These are phyloP conservation scores for Leptopilina syphax DNA, from an alignment of 2,888 invertebrate species.

Conservation along the genomic window DNA sequence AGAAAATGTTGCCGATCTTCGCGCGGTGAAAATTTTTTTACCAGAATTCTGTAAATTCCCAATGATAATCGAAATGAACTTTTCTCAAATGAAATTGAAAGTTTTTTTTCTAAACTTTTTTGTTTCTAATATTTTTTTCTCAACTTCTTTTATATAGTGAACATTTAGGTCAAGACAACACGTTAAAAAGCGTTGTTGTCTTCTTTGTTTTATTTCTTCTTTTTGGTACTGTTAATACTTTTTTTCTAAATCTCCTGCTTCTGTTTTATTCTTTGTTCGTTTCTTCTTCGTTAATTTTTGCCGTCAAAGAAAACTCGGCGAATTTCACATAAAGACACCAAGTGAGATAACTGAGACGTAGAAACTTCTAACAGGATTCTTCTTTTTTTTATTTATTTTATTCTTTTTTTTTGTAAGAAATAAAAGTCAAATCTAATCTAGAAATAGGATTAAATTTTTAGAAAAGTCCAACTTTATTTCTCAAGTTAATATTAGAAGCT, in stretches of 20 bases:
- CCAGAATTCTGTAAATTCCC: too few relatives aligned
- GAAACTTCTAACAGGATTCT: background rate
- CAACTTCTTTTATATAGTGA: conserved; percentile 44
- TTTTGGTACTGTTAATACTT: background rate
- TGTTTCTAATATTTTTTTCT: conserved; percentile 42
- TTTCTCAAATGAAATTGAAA: too few relatives aligned
- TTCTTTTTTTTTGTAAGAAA: background rate
- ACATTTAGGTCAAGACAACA: conserved; percentile 53
- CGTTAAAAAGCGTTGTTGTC: conserved; percentile 1
- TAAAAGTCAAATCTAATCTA: conserved; percentile 18
- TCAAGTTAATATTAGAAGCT: conserved; percentile 17
- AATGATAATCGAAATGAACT: too few relatives aligned
- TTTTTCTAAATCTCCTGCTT: background rate
- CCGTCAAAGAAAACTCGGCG: conserved; percentile 12
- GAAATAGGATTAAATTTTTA: conserved; percentile 9
- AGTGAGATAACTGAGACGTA: background rate
- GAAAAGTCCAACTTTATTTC: conserved; percentile 5
- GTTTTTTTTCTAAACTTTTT: conserved; percentile 33
- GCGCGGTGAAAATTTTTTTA: too few relatives aligned
- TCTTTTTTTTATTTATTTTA: background rate
- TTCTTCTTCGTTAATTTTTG: conserved; percentile 9
- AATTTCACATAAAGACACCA: background rate
- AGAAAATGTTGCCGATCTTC: too few relatives aligned
- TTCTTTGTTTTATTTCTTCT: background rate
- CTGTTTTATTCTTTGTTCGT: background rate